Base-by-base conservation (phyloP, 2,797 vertebrate species). In the Aselliscus stoliczkanus region DNA sequence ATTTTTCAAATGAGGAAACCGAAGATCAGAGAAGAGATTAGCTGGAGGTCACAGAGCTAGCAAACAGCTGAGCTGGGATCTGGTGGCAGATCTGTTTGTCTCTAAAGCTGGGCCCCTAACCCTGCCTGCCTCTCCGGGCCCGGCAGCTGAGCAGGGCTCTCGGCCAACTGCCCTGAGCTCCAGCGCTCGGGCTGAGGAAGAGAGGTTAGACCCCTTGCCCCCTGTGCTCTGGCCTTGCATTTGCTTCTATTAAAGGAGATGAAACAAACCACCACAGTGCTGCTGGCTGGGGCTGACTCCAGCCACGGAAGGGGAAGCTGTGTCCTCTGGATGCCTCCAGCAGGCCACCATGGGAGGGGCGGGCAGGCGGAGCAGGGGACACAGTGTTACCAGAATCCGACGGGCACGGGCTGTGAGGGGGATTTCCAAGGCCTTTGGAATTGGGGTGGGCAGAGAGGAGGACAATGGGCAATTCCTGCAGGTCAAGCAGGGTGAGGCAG, bases 371-470 rank as follows among this genome's bases (percentile, higher is more conserved):
- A 20, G 0, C 60, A 5, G 67, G 58, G 69, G n/a, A 42, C 0
- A 21, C 17, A 79, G 44, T 83, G 79, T 97, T 95, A 84, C 42
- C 90, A 65, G 88, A 85, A 82, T 94, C 60, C 0, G 10, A 31
- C 0, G 60, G 77, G 84, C 54, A 65, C 37, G 4, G 8, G 80
- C 47, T 64, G n/a, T 42, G 20, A 72, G 62, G 91, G 94, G 96
- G 50, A 94, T 94, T 97, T 97, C 96, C 93, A 96, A 73, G 69
- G 54, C 65, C 81, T 95, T n/a, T 75, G 81, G 89, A 67, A 73
- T 25, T 44, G n/a, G 52, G 18, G 6, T 44, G 23, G 31, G 60
- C 69, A 67, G 23, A 85, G 50, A 64, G 17, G 31, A 39, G 70
- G 88, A 82, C 56, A 29, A 52, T 8, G 47, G 89, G 70, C 31